Conservation (phyloP, 2,888 invertebrate genomes). For the Coelogynopora nodosa region DNA sequence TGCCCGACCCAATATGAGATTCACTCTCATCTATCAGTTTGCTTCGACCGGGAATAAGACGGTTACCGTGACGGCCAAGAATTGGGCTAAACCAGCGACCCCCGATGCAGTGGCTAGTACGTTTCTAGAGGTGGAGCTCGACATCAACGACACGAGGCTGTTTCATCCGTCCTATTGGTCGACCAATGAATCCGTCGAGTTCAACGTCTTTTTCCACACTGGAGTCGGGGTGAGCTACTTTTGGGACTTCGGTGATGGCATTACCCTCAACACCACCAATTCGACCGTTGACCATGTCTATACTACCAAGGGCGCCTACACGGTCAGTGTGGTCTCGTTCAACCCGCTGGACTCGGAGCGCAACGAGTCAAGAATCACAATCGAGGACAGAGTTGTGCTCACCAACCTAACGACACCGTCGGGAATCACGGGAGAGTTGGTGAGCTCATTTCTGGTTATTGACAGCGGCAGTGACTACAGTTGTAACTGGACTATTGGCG, state of each 20-base stretch:
- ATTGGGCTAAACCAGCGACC: background rate
- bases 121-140: background rate
- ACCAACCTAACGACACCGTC: background rate
- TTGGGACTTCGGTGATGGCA: background rate
- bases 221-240: background rate
- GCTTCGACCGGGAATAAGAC: background rate
- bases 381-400: background rate
- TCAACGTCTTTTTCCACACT: background rate
- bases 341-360: background rate
- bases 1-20: background rate
- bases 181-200: background rate
- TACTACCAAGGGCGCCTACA: background rate
- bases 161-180: background rate
- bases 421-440: background rate
- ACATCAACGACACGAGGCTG: background rate
- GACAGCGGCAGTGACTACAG: background rate
- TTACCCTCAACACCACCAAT: background rate
- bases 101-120: background rate
- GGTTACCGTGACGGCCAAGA: background rate
- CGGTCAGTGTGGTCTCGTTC: background rate
- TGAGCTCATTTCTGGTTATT: background rate
- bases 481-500: slow-evolving; percentile 22
- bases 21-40: background rate
- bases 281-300: background rate
- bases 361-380: background rate